Conservation (phyloP, 2,888 invertebrate genomes). For the Euzophera pinguis region DNA sequence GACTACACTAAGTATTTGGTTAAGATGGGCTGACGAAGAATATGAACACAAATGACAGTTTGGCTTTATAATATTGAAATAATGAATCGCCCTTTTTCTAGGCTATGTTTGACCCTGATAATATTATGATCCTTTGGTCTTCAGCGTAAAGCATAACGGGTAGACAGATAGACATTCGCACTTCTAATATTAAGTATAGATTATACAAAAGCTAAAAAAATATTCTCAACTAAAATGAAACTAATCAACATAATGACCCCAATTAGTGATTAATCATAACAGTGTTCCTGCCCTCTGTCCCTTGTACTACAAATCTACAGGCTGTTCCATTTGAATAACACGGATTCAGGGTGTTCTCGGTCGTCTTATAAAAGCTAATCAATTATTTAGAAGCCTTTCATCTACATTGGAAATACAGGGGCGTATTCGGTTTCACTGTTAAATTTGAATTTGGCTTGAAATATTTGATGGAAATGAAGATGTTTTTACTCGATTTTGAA, state of each 20-base stretch:
- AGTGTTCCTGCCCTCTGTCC: constrained; percentile 24
- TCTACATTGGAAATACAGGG: constrained; percentile 39
- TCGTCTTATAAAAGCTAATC: constrained; percentile 51
- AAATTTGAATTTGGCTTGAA: constrained; percentile 5
- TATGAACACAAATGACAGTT: no score
- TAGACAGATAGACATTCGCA: no score
- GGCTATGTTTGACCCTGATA: no score
- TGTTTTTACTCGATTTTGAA: no score
- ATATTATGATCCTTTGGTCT: no score
- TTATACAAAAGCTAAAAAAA: no score
- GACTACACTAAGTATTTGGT: no score
- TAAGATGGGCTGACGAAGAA: no score
- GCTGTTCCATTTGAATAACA: constrained; percentile 56
- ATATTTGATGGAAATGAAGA: background rate
- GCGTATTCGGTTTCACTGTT: constrained; percentile 26
- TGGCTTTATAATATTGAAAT: no score
- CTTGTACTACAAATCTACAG: constrained; percentile 44
- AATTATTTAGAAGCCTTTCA: constrained; percentile 61
- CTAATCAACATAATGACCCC: constrained; percentile 10
- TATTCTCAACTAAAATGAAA: background rate
- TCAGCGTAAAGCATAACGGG: no score
- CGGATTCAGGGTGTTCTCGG: constrained; percentile 43
- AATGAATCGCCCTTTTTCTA: no score
- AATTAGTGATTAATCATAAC: constrained; percentile 5
- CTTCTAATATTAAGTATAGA: no score